Evolutionary conservation across 2,888 invertebrate genomes (phyloP).

Genomic region (Drosophila birchii): DNA sequence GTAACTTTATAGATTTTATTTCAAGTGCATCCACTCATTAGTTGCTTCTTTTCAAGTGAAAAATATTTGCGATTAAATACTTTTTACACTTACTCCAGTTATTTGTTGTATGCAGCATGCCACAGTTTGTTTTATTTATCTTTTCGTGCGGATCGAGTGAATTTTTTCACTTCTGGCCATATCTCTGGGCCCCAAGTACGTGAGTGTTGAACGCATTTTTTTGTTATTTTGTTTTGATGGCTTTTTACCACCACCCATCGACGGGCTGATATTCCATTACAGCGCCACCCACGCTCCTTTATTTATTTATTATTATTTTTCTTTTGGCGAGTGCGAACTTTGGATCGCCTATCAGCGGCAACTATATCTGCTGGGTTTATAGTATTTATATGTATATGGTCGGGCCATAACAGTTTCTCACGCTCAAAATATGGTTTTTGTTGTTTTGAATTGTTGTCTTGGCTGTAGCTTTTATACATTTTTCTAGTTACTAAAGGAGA

Average conservation of each 20-base stretch:
- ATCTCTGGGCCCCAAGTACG: conserved; percentile 50
- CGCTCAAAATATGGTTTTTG: conserved; percentile 72
- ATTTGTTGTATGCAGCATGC: conserved; percentile 32
- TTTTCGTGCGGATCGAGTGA: conserved; percentile 27
- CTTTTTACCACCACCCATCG: conserved; percentile 32
- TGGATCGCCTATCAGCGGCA: conserved; percentile 43
- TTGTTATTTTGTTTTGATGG: conserved; percentile 21
- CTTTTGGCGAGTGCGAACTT: conserved; percentile 61
- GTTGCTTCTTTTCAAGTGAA: conserved; percentile 20
- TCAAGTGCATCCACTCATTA: conserved; percentile 31
- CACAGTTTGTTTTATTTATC: conserved; percentile 14
- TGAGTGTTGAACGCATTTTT: conserved; percentile 50
- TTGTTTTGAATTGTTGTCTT: conserved; percentile 32
- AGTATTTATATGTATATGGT: conserved; percentile 25
- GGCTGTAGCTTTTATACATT: conserved; percentile 16
- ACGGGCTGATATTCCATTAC: conserved; percentile 57
- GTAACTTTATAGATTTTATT: neutral
- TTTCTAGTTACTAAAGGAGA: neutral
- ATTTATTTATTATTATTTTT: conserved; percentile 20
- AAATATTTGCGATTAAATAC: conserved; percentile 32
- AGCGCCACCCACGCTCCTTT: conserved; percentile 57
- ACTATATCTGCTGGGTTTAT: conserved; percentile 35
- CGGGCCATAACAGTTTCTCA: conserved; percentile 72
- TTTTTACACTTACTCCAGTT: conserved; percentile 19
- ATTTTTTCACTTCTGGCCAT: conserved; percentile 23